Evolutionary conservation across 2,113 vertebrate species (phyloP), one percentile per base, ranked within the genome.

Genomic region (Pogona vitticeps): DNA sequence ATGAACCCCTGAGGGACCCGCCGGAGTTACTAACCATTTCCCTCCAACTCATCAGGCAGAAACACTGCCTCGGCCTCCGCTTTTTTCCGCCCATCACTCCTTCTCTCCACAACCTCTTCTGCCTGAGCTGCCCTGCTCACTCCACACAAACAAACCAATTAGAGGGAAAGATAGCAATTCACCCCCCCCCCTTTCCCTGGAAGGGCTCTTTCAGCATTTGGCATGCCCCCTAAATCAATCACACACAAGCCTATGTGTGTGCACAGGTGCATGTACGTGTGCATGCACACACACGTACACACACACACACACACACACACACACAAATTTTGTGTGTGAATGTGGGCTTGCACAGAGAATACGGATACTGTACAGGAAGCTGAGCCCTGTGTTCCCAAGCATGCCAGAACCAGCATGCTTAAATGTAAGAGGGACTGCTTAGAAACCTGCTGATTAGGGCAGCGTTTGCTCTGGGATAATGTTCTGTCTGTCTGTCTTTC

Each of bases 1-100:
- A 97, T 96, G 96, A 97, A 96, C 90, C 96, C 97, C 97, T 95
- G 93, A 84, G 97, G 97, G 97, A 96, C 93, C 88, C 90, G 86
- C 89, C 95, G 91, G 91, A 61, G 94, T 94, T 96, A 88, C 96
- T 96, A 93, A 92, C 95, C 88, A 89, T 96, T 95, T 92, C 95
- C 96, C 92, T 96, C 91, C 93, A 91, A 93, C 93, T 92, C 93
- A 88, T 94, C 95, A 96, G 96, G 94, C 95, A 91, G 88, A 18
- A 52, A 52, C 10, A 6, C 65, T 33, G 88, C 94, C 77, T 0
- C 89, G 91, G 95, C 92, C 94, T 90, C 89, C 71, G 40, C 92
- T 94, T 95, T 17, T 92, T 93, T 95, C 95, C 92, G 96, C 95
- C 94, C 95, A 86, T 90, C 96, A 86, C 90, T 95, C 90, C 92